These are phyloP conservation scores for Astropecten irregularis DNA, from an alignment of 53 echinoderm and acorn worm genomes.

Conservation along the genomic window DNA sequence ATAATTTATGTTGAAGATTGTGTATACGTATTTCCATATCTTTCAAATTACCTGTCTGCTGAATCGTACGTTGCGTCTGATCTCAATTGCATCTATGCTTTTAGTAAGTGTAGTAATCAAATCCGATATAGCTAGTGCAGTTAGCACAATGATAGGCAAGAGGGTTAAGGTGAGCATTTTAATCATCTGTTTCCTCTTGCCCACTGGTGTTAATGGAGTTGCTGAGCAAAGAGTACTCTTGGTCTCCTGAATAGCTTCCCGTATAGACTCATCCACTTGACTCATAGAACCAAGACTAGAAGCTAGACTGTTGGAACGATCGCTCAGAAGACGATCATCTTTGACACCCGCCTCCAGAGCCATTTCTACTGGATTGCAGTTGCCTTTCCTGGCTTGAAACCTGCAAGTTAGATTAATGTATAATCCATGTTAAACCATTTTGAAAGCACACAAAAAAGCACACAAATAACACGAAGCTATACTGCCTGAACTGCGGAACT, in stretches of 20 bases:
- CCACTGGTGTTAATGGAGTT: constrained; percentile 69
- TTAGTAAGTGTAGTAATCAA: constrained; percentile 73
- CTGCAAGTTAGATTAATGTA: no score
- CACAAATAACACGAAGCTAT: not conserved
- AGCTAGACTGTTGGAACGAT: constrained; percentile 39
- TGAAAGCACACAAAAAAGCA: not conserved
- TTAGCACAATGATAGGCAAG: constrained; percentile 83
- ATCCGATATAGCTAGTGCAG: constrained; percentile 80
- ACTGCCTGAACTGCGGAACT: no score
- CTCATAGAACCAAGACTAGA: constrained; percentile 73
- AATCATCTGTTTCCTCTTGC: constrained; percentile 81
- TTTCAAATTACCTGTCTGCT: constrained; percentile 63
- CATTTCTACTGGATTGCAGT: not conserved
- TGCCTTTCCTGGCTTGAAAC: no score
- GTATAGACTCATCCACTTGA: constrained; percentile 70
- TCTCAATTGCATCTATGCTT: constrained; percentile 83
- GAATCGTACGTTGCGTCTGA: constrained; percentile 77
- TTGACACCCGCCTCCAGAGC: not conserved
- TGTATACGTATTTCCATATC: no score
- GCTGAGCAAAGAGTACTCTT: constrained; percentile 68
- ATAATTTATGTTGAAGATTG: no score
- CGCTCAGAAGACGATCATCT: not conserved
- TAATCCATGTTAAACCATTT: not conserved
- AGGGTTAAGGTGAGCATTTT: constrained; percentile 80
- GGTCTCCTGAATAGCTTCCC: constrained; percentile 65